These are phyloP conservation scores for Misgurnus anguillicaudatus DNA, from an alignment of 2,113 vertebrate species.

Conservation along the genomic window DNA sequence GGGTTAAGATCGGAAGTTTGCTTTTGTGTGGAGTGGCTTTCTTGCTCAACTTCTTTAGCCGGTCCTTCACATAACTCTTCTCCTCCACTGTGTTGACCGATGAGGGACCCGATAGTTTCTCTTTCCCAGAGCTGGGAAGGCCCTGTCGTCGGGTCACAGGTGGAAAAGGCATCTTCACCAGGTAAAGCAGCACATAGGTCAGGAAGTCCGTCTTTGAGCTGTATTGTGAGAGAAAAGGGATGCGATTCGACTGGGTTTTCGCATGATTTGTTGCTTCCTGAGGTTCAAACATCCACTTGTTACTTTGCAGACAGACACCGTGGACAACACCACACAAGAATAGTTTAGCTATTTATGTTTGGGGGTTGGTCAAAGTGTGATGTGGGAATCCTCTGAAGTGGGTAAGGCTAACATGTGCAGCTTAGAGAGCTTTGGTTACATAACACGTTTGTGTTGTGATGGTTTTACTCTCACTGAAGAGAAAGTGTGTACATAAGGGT, in stretches of 20 bases:
- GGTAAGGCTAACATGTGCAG: conserved; percentile 22
- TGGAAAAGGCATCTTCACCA: conserved; percentile 74
- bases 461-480: not conserved
- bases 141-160: conserved; percentile 61
- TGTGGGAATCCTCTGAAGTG: conserved; percentile 4
- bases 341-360: conserved; percentile 19
- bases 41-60: conserved; percentile 66
- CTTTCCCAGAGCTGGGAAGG: conserved; percentile 49
- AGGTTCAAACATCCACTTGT: conserved; percentile 33
- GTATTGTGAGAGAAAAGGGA: conserved; percentile 42
- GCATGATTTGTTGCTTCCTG: conserved; percentile 18
- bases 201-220: conserved; percentile 61
- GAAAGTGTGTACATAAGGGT: not conserved
- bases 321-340: not conserved
- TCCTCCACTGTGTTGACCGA: conserved; percentile 27
- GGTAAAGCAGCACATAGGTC: conserved; percentile 65
- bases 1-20: conserved; percentile 45
- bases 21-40: conserved; percentile 61
- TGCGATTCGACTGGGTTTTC: not conserved
- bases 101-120: conserved; percentile 1
- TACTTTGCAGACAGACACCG: not conserved
- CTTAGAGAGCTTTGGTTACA: conserved; percentile 18
- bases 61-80: conserved; percentile 58
- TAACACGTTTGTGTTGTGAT: not conserved
- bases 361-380: not conserved